Base-by-base conservation (phyloP, 2,113 vertebrate genomes). In the Mesembrinibis cayennensis region DNA sequence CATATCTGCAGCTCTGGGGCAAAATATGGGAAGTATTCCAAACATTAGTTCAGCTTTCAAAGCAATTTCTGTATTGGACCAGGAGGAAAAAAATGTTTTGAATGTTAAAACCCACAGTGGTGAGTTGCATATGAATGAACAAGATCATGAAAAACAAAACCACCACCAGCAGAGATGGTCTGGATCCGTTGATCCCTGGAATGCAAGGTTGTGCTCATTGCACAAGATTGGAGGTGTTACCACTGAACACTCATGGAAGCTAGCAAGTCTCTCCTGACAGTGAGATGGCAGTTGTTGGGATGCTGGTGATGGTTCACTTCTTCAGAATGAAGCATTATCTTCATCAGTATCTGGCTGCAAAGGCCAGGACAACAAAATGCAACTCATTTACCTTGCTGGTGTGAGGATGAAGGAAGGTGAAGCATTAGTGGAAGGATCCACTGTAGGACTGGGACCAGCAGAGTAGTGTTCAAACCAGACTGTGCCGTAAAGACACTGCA, bases 191-290 rank as follows among this genome's bases (percentile, higher is more conserved):
- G 50, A 77, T 55, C 56, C 32, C 87, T 7, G 10, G 42, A 67
- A 89, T 0, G 1, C 58, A 53, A 45, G 29, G 52, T 14, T 3
- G 0, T 3, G 7, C 23, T 30, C 1, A 0, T 1, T 52, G 47
- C 47, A 84, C 69, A 77, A 29, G 47, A 34, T 6, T 13, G 21
- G 7, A 83, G 30, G 16, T 2, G 4, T 47, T 27, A 55, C 8
- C 56, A 32, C 10, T 19, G 16, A 88, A 62, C 38, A 38, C 16
- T 21, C 36, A 38, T 0, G 3, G 18, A 53, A 77, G 45, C 16
- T 30, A 34, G 32, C 18, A 18, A 59, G 36, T 27, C 56, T 15
- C 17, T 40, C 44, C 67, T 38, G 42, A 83, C 17, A 69, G 9
- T 0, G 0, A 89, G 38, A 40, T 9, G 53, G 42, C 20, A 52